These are phyloP conservation scores for Gallirallus australis DNA, from an alignment of 2,797 vertebrate species.

Conservation along the genomic window DNA sequence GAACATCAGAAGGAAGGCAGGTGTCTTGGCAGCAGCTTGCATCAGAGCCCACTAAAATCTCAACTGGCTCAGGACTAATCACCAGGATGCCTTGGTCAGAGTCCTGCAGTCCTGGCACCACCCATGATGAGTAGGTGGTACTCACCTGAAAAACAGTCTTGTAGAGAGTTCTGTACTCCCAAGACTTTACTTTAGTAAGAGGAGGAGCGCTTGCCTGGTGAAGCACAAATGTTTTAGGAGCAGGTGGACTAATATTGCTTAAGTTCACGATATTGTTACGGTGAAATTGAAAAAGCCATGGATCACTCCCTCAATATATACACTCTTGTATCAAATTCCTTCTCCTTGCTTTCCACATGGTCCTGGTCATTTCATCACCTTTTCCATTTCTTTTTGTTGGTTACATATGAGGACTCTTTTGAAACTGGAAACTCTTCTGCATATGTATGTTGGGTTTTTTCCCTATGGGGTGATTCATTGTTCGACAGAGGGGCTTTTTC, in stretches of 20 bases:
- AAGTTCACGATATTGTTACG: neutral
- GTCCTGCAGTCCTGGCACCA: neutral
- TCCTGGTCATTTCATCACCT: neutral
- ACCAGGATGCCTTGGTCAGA: neutral
- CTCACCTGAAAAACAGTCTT: neutral
- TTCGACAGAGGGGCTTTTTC: neutral
- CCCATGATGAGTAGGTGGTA: neutral
- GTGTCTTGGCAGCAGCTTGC: neutral
- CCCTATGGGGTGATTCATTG: neutral
- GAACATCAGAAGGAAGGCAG: neutral
- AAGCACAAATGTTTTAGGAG: neutral
- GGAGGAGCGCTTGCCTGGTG: neutral
- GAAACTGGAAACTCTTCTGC: neutral
- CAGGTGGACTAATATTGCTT: neutral
- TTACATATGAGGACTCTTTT: neutral
- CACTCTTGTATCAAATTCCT: neutral
- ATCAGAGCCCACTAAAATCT: neutral
- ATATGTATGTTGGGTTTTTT: neutral
- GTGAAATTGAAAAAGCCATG: neutral
- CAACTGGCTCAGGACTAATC: neutral
- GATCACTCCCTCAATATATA: neutral
- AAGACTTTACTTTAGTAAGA: neutral
- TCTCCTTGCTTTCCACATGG: neutral
- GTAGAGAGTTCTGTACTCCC: neutral
- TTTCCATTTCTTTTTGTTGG: neutral